Evolutionary conservation across 2,113 vertebrate genomes (phyloP).

Genomic region (Cromileptes altivelis): DNA sequence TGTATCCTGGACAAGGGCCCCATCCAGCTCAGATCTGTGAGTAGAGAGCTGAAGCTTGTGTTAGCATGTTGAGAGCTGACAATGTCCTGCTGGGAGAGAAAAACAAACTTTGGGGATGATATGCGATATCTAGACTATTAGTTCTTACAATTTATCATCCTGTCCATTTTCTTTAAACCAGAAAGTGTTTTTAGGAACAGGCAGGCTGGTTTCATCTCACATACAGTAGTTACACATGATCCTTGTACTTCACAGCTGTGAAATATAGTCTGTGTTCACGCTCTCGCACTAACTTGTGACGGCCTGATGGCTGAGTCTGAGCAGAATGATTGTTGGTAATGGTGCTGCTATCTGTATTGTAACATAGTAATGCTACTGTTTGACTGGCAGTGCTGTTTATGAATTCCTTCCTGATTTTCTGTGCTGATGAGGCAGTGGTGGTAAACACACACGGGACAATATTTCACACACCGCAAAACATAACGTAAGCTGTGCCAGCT

Average conservation of each 20-base stretch:
- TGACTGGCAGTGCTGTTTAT: not conserved
- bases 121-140: conserved; percentile 42
- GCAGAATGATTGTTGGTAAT: not conserved
- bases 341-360: not conserved
- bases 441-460: conserved; percentile 9
- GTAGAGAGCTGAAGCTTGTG: conserved; percentile 68
- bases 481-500: conserved; percentile 8
- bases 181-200: conserved; percentile 6
- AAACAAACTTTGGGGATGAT: conserved; percentile 56
- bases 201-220: not conserved
- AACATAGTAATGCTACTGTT: not conserved
- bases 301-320: conserved; percentile 12
- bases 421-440: conserved; percentile 11
- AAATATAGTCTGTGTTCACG: conserved; percentile 2
- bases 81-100: conserved; percentile 58
- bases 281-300: not conserved
- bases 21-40: conserved; percentile 57
- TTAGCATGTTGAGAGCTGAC: conserved; percentile 70
- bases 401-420: not conserved
- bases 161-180: conserved; percentile 25
- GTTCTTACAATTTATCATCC: conserved; percentile 34
- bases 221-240: not conserved
- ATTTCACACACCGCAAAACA: not conserved
- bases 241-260: not conserved
- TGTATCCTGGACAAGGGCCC: conserved; percentile 66